Base-by-base conservation (phyloP, 2,888 invertebrate genomes). In the Trachelus tabidus region DNA sequence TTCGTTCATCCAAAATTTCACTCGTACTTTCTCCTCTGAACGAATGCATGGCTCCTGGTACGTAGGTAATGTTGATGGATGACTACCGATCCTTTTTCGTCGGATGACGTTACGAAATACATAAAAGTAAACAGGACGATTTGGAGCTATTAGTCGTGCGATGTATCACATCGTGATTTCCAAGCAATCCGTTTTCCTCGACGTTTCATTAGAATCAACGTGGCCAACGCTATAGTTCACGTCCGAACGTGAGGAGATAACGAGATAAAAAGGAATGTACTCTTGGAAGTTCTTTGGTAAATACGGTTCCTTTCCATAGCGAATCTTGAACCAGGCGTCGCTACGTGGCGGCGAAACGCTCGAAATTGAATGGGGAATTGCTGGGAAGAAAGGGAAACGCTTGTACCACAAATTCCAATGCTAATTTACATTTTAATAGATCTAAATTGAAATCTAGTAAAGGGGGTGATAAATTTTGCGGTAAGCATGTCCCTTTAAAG, bases 371-470 rank as follows among this genome's bases (percentile, higher is more conserved):
- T 30, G 35, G 23, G 35, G 15, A 73, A 34, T 12, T 11, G 35
- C 35, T 6, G n/a, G n/a, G 75, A 83, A 81, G 81, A 84, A 85
- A 80, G 68, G 75, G 68, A 77, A 56, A 15, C 76, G 31, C 69
- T n/a, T 68, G 75, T 73, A 76, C 68, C 80, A 83, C 86, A 85
- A 87, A 85, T 86, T 85, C 79, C 81, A 78, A 69, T 75, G 80
- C 81, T 84, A 81, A 87, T 87, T 87, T 87, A 83, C 87, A 87
- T 87, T 87, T 87, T 87, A 87, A 87, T 87, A 85, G 87, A 87
- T 87, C 87, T 87, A 86, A 87, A 87, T 87, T 87, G 86, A 87
- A 87, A 87, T 87, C 87, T 87, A 82, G 81, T 79, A 37, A 33
- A 73, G 75, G 77, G 80, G 75, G 80, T 81, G 84, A 86, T 86